Evolutionary conservation across 2,888 invertebrate genomes (phyloP).

Genomic region (Eilema sororculum): DNA sequence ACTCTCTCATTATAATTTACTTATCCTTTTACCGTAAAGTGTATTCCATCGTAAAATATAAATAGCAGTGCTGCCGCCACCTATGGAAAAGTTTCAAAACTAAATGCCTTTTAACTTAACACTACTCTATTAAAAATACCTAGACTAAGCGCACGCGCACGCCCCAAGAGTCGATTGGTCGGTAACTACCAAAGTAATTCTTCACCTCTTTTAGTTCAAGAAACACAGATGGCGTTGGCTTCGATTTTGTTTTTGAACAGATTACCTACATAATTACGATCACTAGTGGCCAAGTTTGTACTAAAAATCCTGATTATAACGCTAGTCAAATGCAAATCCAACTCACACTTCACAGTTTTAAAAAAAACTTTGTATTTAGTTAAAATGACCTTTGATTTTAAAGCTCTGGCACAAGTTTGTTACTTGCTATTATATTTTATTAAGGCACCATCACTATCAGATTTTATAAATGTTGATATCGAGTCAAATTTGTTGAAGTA

Average conservation of each 20-base stretch:
- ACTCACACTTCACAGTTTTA: no score
- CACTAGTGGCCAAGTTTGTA: not conserved
- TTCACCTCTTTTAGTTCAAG: not conserved
- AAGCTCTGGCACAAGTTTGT: not conserved
- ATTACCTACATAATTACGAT: not conserved
- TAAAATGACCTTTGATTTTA: no score
- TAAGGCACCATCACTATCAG: not conserved
- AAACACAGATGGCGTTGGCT: not conserved
- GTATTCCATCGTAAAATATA: not conserved
- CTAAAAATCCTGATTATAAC: no score
- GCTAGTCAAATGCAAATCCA: no score
- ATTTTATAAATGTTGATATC: no score
- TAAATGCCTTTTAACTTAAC: not conserved
- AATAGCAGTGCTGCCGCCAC: not conserved
- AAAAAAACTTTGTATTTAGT: no score
- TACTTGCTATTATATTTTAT: not conserved
- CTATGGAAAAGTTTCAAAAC: not conserved
- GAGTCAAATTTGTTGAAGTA: no score
- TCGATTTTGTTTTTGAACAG: not conserved
- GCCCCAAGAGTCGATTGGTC: not conserved
- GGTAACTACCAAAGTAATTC: not conserved
- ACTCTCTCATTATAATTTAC: not conserved
- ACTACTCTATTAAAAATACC: not conserved
- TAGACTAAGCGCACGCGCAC: not conserved
- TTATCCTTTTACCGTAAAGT: not conserved